Evolutionary conservation across 2,888 invertebrate genomes (phyloP), one percentile per base, ranked within the genome.

Genomic region (Drosophila tanythrix): DNA sequence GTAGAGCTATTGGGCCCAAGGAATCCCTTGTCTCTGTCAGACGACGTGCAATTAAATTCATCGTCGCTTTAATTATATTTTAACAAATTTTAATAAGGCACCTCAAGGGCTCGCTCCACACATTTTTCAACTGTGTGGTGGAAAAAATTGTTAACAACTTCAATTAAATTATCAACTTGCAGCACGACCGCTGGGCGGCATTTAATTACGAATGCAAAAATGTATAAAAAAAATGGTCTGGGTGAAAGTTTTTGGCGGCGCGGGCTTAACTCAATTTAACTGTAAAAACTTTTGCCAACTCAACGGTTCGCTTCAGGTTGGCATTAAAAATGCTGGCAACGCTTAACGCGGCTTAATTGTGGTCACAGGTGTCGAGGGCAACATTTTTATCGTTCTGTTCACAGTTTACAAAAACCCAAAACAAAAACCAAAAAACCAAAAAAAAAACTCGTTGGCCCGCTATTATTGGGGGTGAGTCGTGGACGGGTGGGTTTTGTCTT

Each of bases 291-390:
- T 89, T 74, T 74, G 56, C 57, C 72, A 64, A 56, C 76, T 51
- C 55, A 52, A 63, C 63, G 43, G 52, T 36, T 50, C 53, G 48
- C 51, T 38, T 38, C n/a, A 52, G 43, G 27, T 43, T 31, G 53
- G 65, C 82, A 67, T 81, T 75, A 66, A 73, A 79, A 76, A 69
- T 66, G 74, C 69, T 71, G 64, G 74, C 71, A 83, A 83, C 88
- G 83, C 81, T 88, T 89, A 89, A 90, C 90, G 88, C 82, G 81
- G 81, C 88, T 90, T 92, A 91, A 91, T 91, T 92, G 92, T 91
- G 92, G 91, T 91, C 91, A 83, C 91, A 92, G 91, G 91, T 92
- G 91, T 84, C 73, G 90, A 79, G 82, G 74, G 79, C 77, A 66
- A 70, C 74, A 91, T 92, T 92, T 92, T 92, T 92, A 92, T 92